Conservation (phyloP, 2,888 invertebrate species). For the Julus scandinavius region DNA sequence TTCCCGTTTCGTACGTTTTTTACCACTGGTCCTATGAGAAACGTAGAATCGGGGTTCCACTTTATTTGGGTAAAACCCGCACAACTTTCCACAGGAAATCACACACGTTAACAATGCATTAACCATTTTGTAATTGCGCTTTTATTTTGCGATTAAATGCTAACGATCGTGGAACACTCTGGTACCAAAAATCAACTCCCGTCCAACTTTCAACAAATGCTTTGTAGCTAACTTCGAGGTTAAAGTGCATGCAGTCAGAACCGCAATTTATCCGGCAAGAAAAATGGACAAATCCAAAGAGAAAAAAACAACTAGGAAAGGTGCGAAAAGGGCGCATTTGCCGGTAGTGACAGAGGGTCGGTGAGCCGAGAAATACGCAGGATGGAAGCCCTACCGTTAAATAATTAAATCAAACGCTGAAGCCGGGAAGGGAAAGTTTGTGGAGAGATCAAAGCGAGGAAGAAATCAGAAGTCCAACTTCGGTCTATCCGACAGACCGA, state of each 20-base stretch:
- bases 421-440: background rate
- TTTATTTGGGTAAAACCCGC: too few relatives aligned
- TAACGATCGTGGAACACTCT: background rate
- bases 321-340: background rate
- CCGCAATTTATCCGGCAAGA: background rate
- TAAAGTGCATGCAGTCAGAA: background rate
- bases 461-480: background rate
- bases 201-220: background rate
- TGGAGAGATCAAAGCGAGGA: background rate
- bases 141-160: conserved; percentile 31
- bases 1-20: too few relatives aligned
- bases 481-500: background rate
- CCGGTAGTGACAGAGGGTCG: background rate
- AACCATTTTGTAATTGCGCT: background rate
- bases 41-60: too few relatives aligned
- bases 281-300: background rate
- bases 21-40: too few relatives aligned
- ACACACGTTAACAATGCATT: background rate
- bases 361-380: background rate
- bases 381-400: conserved; percentile 31
- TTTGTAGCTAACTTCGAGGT: background rate
- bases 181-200: background rate
- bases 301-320: background rate
- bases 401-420: background rate
- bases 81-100: too few relatives aligned